phyloP scores from a whole-genome alignment of 2,888 invertebrate species.

The Laothoe populi region DNA sequence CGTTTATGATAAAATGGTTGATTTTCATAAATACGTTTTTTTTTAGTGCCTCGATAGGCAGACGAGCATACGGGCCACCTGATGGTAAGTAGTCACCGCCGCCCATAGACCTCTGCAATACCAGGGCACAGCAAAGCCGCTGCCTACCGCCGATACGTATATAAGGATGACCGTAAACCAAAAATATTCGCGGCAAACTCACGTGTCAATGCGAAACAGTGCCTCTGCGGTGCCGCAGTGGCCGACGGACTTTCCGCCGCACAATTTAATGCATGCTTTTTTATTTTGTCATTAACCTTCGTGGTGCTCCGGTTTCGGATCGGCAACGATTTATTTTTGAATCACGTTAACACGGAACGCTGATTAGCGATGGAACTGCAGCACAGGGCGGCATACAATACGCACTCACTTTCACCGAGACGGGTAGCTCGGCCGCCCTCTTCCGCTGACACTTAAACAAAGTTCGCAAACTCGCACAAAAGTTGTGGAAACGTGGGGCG shows the following conservation, averaged over 20 bases:
- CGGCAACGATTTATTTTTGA: constrained; percentile 81
- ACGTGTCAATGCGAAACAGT: constrained; percentile 48
- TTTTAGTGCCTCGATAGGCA: too few relatives aligned
- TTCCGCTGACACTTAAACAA: constrained; percentile 2
- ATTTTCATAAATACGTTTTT: too few relatives aligned
- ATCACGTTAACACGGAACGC: constrained; percentile 71
- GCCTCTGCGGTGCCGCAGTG: neutral
- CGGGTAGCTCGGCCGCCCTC: constrained; percentile 29
- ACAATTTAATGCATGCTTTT: constrained; percentile 77
- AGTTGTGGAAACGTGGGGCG: constrained; percentile 48
- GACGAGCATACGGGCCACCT: too few relatives aligned
- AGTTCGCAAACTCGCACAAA: constrained; percentile 55
- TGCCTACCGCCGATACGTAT: neutral
- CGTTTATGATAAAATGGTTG: neutral
- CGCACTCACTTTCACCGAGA: constrained; percentile 23
- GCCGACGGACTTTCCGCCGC: constrained; percentile 50
- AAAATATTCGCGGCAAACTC: constrained; percentile 47
- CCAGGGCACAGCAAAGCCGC: too few relatives aligned
- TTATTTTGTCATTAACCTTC: constrained; percentile 84
- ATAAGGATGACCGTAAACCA: neutral
- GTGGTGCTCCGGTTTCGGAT: constrained; percentile 80
- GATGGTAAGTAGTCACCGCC: too few relatives aligned
- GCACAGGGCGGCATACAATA: constrained; percentile 14
- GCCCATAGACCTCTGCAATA: too few relatives aligned
- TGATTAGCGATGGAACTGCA: constrained; percentile 46